Base-by-base conservation (phyloP, 2,888 invertebrate genomes). In the Habrosyne pyritoides region DNA sequence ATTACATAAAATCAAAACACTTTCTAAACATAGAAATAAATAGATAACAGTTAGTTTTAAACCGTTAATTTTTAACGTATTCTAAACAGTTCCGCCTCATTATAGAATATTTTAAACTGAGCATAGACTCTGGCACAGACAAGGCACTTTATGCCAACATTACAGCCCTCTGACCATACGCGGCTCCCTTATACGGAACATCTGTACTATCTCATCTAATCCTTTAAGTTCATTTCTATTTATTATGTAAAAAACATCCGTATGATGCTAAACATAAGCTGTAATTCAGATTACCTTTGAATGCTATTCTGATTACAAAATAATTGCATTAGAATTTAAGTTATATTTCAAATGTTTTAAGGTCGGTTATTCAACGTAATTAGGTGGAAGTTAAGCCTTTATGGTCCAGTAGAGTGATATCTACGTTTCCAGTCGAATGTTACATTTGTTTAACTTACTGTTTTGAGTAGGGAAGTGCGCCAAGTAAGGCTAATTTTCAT, bases 191-290 rank as follows among this genome's bases (percentile, higher is more conserved):
- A 56, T 70, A 73, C 26, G 73, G 69, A 59, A 52, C 64, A 42
- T 42, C 42, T 42, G 18, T 42, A 42, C 42, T 42, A 71, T 71
- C 75, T 74, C 66, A 73, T 75, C 63, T 71, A 66, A 69, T 64
- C 64, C 63, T 59, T 62, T 62, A 61, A 66, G 59, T 54, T 61
- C 36, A 42, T 42, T 42, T 33, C n/a, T 52, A 53, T 42, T 46
- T 6, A 52, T 36, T 21, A 4, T 8, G 2, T 18, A 42, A 42
- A 42, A 18, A 18, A 0, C 14, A 42, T 18, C 8, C 8, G 7
- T 42, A 42, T 42, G 2, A 8, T 5, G 6, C 7, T 6, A 8
- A 2, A 0, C 18, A 8, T 42, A 42, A 42, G 42, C 42, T 42
- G 8, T 18, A 42, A 42, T 42, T 42, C 7, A 42, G 42, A 18